These are phyloP conservation scores for Octomys mimax DNA, from an alignment of 2,797 vertebrate species.

Conservation along the genomic window DNA sequence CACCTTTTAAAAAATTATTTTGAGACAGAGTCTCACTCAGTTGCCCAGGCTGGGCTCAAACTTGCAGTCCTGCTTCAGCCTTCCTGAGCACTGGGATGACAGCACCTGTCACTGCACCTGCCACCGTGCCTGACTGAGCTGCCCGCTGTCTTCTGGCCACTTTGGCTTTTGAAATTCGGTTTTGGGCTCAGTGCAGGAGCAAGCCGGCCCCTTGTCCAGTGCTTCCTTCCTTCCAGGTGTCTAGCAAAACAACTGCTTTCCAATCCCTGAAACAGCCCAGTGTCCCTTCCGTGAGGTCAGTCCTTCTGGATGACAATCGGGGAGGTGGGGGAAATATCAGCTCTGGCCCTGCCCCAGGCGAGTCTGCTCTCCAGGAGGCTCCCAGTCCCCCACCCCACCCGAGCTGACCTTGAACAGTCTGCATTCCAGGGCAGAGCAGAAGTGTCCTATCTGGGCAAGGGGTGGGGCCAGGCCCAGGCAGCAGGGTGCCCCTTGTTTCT, in stretches of 20 bases:
- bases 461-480: too few relatives aligned
- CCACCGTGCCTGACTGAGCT: background rate
- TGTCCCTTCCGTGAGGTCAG: background rate
- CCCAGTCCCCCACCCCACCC: rapidly evolving
- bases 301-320: background rate
- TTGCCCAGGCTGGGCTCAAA: background rate
- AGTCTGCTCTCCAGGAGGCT: background rate
- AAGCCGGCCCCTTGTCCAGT: background rate
- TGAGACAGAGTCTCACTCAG: background rate
- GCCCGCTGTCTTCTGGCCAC: background rate
- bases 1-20: background rate
- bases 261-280: background rate
- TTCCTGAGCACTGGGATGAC: background rate
- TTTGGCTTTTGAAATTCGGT: background rate
- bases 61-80: background rate
- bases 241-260: background rate
- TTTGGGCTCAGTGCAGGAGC: rapidly evolving
- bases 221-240: background rate
- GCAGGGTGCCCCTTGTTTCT: background rate
- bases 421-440: background rate
- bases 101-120: background rate
- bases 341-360: background rate
- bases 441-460: background rate
- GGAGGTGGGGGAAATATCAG: background rate
- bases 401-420: background rate